A percentile compares a stretch with the other conserved stretches of the same genome.
Conservation (phyloP, 2,113 vertebrate genomes). For the Bujurquina vittata region DNA sequence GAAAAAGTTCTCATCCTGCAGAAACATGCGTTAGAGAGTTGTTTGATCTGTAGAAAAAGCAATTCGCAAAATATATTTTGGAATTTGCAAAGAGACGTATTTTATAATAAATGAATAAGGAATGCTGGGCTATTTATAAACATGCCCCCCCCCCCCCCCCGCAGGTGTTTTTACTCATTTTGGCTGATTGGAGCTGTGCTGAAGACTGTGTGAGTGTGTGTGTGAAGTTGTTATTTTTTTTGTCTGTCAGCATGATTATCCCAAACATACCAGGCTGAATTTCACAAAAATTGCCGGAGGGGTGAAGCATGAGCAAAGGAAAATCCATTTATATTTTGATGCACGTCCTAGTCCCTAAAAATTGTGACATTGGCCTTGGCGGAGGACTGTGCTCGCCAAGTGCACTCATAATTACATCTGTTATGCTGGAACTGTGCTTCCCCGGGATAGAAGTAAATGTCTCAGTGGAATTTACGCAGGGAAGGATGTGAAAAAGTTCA, state of each 20-base stretch:
- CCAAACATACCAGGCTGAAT: background rate
- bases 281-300: background rate
- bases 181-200: background rate
- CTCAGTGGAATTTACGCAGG: background rate
- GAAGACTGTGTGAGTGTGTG: background rate
- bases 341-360: background rate
- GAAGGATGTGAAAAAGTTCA: background rate
- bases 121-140: background rate
- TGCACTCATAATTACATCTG: slow-evolving; percentile 8
- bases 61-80: background rate
- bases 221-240: slow-evolving; percentile 1
- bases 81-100: background rate
- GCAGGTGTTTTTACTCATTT: slow-evolving; percentile 8
- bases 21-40: background rate
- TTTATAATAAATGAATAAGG: background rate
- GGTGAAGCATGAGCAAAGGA: background rate
- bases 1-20: background rate
- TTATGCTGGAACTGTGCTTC: background rate
- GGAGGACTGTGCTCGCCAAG: background rate
- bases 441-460: background rate
- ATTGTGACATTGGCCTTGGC: slow-evolving; percentile 9
- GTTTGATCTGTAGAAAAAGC: background rate
- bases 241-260: slow-evolving; percentile 4
- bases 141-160: background rate
- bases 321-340: slow-evolving; percentile 7